Evolutionary conservation across 2,888 invertebrate genomes (phyloP).

Genomic region (Acronicta psi): DNA sequence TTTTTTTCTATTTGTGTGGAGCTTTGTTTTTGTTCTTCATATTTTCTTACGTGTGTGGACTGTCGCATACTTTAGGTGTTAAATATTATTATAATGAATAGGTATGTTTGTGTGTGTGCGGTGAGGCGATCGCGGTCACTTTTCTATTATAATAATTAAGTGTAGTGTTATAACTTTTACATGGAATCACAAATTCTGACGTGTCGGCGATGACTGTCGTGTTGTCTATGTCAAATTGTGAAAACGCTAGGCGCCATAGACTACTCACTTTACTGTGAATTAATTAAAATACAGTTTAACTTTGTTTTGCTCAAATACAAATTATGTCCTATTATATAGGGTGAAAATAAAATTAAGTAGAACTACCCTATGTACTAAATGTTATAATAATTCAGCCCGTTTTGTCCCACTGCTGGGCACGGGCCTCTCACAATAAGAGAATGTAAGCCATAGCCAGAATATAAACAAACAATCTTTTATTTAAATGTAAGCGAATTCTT

Average conservation of each 20-base stretch:
- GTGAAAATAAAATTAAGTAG: constrained; percentile 24
- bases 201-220: constrained; percentile 69
- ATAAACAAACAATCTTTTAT: neutral
- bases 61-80: constrained; percentile 70
- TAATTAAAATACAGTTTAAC: constrained; percentile 45
- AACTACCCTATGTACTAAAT: constrained; percentile 2
- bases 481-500: constrained; percentile 15
- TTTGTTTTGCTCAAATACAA: constrained; percentile 55
- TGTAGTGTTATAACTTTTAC: constrained; percentile 86
- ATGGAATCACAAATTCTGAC: constrained; percentile 84
- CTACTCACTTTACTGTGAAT: constrained; percentile 29
- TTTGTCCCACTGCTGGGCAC: neutral
- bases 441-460: neutral
- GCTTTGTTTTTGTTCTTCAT: constrained; percentile 52
- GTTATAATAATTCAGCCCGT: neutral
- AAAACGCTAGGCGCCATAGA: constrained; percentile 44
- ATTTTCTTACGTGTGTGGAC: constrained; percentile 62
- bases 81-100: constrained; percentile 62
- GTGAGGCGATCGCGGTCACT: constrained; percentile 79
- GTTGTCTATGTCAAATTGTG: constrained; percentile 60
- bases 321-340: constrained; percentile 34
- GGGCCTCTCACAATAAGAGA: neutral
- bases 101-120: constrained; percentile 64
- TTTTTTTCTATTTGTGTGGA: constrained; percentile 54
- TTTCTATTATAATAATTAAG: constrained; percentile 82